Percentiles rank a stretch among this genome's conserved stretches.
Evolutionary conservation across 2,113 vertebrate genomes (phyloP).

Genomic region (Acinonyx jubatus): DNA sequence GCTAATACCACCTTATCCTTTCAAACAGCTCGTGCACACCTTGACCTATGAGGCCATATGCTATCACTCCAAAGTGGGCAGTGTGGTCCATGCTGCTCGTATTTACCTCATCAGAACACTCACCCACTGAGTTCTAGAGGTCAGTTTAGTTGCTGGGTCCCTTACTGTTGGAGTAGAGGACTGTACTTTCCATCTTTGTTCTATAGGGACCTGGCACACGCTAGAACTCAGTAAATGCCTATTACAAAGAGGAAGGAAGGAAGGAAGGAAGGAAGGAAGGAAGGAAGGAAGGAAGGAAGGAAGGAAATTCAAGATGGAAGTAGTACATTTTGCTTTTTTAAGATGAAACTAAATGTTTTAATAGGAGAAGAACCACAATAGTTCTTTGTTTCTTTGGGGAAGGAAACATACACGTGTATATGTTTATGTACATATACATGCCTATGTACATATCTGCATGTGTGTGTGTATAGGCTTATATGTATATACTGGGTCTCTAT

Average conservation of each 20-base stretch:
- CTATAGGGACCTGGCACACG: neutral
- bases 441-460: accelerated
- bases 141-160: neutral
- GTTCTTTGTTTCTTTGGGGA: neutral
- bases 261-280: neutral
- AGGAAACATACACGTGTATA: neutral
- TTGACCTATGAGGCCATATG: neutral
- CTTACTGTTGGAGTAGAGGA: neutral
- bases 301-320: neutral
- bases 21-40: accelerated
- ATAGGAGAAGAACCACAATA: neutral
- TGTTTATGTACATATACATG: neutral
- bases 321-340: neutral
- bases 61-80: neutral
- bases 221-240: neutral
- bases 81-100: accelerated
- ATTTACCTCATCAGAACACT: neutral
- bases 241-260: neutral
- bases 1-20: neutral
- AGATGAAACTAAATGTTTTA: neutral
- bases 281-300: accelerated
- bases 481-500: neutral
- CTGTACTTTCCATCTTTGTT: neutral
- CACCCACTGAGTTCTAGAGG: neutral
- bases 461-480: too few relatives aligned